phyloP scores from a whole-genome alignment of 1,140 invertebrate species.

The Phymorhynchus buccinoides region DNA sequence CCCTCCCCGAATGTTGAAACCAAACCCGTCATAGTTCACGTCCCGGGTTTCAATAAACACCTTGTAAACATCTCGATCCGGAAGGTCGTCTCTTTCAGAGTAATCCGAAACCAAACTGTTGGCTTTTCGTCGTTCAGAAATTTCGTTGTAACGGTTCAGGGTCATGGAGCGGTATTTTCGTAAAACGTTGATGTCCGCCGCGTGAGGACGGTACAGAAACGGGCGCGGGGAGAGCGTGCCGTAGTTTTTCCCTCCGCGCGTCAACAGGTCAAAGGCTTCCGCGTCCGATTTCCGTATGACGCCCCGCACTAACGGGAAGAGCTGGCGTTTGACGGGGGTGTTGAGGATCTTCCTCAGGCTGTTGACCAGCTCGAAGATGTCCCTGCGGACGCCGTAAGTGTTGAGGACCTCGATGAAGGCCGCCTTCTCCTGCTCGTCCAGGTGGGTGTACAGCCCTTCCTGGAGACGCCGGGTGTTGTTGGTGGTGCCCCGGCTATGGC shows the following conservation, averaged over 20 bases:
- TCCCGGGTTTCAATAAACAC: conserved; percentile 27
- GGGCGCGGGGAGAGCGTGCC: conserved; percentile 40
- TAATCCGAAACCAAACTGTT: conserved; percentile 8
- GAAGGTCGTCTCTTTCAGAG: conserved; percentile 11
- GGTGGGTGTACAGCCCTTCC: conserved; percentile 53
- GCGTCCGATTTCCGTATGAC: conserved; percentile 49
- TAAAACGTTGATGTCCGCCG: conserved; percentile 44
- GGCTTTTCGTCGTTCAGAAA: background rate
- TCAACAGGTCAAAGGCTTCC: conserved; percentile 50
- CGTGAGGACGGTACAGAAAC: conserved; percentile 47
- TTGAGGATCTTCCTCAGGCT: conserved; percentile 55
- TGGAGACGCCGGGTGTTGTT: conserved; percentile 54
- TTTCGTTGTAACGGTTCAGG: background rate
- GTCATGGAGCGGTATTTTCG: conserved; percentile 42
- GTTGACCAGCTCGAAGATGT: conserved; percentile 56
- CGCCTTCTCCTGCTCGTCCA: conserved; percentile 52
- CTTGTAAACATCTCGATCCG: background rate
- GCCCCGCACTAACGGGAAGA: conserved; percentile 57
- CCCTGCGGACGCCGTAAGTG: conserved; percentile 51
- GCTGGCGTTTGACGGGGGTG: conserved; percentile 56
- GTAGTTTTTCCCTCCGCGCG: conserved; percentile 36
- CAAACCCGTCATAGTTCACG: conserved; percentile 52
- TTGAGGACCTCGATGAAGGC: conserved; percentile 60
- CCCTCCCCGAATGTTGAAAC: conserved; percentile 68
- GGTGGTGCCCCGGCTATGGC: conserved; percentile 44